A percentile compares a stretch with the other conserved stretches of the same genome.
These are phyloP conservation scores for Tigriopus japonicus DNA, from an alignment of 1,140 invertebrate species.

Conservation along the genomic window DNA sequence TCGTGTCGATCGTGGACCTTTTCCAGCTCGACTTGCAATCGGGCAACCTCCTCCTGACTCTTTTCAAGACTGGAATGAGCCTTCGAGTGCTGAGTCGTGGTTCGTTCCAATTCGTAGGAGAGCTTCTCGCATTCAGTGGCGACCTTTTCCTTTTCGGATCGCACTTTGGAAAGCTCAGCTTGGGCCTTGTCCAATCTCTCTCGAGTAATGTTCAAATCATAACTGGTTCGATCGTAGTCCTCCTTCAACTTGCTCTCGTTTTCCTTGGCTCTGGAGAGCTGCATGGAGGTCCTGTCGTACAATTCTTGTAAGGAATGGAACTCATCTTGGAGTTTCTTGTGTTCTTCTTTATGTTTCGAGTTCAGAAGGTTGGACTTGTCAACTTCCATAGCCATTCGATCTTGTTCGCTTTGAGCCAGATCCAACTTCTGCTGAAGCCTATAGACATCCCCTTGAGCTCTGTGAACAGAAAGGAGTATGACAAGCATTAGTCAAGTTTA, in stretches of 20 bases:
- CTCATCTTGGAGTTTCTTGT: slow-evolving; percentile 66
- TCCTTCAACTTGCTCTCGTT: slow-evolving; percentile 75
- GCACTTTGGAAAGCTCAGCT: slow-evolving; percentile 54
- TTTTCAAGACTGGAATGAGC: slow-evolving; percentile 62
- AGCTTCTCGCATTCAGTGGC: slow-evolving; percentile 61
- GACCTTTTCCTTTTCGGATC: slow-evolving; percentile 65
- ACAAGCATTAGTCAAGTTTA: background rate
- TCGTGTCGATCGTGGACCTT: slow-evolving; percentile 79
- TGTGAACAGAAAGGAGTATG: slow-evolving; percentile 29
- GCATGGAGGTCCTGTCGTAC: slow-evolving; percentile 60
- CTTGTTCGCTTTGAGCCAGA: slow-evolving; percentile 58
- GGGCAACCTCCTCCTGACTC: slow-evolving; percentile 63
- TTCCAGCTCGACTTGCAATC: slow-evolving; percentile 65
- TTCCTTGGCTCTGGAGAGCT: slow-evolving; percentile 63
- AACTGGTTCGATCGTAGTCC: slow-evolving; percentile 52
- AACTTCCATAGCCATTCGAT: slow-evolving; percentile 60
- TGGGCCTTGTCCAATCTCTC: slow-evolving; percentile 73
- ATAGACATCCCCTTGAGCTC: slow-evolving; percentile 65
- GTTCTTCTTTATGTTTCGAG: slow-evolving; percentile 58
- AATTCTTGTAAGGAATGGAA: slow-evolving; percentile 57
- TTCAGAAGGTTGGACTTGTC: slow-evolving; percentile 57
- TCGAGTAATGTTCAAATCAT: slow-evolving; percentile 64
- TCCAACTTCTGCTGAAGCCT: slow-evolving; percentile 68
- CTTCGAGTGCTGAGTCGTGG: slow-evolving; percentile 60
- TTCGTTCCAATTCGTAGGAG: slow-evolving; percentile 59